phyloP scores from a whole-genome alignment of 2,797 vertebrate species.

The Nasua narica region DNA sequence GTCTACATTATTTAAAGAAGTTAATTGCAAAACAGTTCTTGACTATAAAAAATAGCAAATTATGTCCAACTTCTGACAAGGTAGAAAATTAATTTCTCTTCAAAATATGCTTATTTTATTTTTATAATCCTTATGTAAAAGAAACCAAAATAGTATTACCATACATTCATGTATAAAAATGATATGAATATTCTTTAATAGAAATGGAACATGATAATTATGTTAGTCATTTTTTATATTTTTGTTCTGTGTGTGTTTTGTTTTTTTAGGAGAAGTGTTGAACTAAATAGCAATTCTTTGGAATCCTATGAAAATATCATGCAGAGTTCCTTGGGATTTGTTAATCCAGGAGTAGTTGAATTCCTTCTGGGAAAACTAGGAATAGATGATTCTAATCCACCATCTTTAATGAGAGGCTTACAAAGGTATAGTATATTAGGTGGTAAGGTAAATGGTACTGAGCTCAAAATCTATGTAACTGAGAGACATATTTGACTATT shows the following conservation, averaged over 20 bases:
- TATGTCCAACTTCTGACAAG: not conserved
- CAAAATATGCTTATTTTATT: not conserved
- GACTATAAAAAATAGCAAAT: not conserved
- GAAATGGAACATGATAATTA: not conserved
- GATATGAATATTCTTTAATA: not conserved
- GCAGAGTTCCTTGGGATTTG: slow-evolving; percentile 91
- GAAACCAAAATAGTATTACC: not conserved
- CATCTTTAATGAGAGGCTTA: slow-evolving; percentile 96
- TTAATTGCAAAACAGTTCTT: slow-evolving; percentile 17
- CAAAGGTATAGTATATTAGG: slow-evolving; percentile 88
- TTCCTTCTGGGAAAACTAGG: slow-evolving; percentile 92
- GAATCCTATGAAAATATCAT: slow-evolving; percentile 92
- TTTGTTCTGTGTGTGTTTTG: not conserved
- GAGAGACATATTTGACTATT: not conserved
- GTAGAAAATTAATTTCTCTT: slow-evolving; percentile 24
- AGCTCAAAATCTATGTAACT: not conserved
- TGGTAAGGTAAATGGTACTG: not conserved
- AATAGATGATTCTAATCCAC: slow-evolving; percentile 91
- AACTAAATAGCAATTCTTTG: slow-evolving; percentile 84
- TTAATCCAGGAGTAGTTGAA: slow-evolving; percentile 95
- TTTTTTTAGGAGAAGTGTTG: slow-evolving; percentile 86
- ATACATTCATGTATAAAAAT: not conserved
- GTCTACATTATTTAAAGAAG: not conserved
- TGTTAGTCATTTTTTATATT: not conserved
- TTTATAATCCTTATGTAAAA: slow-evolving; percentile 23